phyloP scores from a whole-genome alignment of 2,888 invertebrate genomes.

The Leucania comma region DNA sequence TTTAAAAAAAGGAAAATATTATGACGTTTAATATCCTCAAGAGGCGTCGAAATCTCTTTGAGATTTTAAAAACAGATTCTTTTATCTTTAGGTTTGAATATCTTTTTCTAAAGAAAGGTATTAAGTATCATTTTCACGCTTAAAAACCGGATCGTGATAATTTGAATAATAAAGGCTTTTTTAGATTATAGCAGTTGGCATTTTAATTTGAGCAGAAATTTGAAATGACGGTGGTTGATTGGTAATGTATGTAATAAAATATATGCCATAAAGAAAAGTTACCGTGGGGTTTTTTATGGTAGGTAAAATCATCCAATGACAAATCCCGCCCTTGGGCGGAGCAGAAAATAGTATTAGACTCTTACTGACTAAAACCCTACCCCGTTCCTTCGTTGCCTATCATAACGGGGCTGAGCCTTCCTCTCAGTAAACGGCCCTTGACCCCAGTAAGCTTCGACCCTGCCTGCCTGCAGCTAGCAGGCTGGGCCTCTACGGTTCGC shows the following conservation, averaged over 20 bases:
- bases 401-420: too few species aligned
- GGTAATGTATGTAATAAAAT: neutral
- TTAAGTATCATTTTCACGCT: conserved; percentile 48
- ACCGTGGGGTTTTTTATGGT: too few species aligned
- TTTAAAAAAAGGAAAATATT: conserved; percentile 49
- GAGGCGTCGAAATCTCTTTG: conserved; percentile 46
- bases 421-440: too few species aligned
- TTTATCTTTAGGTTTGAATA: conserved; percentile 44
- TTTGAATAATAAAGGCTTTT: conserved; percentile 38
- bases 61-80: conserved; percentile 32
- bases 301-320: too few species aligned
- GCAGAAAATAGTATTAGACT: too few species aligned
- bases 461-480: too few species aligned
- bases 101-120: conserved; percentile 46
- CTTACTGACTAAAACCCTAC: too few species aligned
- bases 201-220: conserved; percentile 20
- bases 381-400: too few species aligned
- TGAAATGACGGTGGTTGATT: conserved; percentile 9
- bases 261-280: too few species aligned
- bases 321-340: too few species aligned
- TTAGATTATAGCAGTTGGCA: conserved; percentile 7
- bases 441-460: too few species aligned
- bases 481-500: too few species aligned
- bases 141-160: conserved; percentile 33
- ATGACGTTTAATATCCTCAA: conserved; percentile 53